Conservation (phyloP, 2,797 vertebrate species). For the Heteromormyrus szaboi region DNA sequence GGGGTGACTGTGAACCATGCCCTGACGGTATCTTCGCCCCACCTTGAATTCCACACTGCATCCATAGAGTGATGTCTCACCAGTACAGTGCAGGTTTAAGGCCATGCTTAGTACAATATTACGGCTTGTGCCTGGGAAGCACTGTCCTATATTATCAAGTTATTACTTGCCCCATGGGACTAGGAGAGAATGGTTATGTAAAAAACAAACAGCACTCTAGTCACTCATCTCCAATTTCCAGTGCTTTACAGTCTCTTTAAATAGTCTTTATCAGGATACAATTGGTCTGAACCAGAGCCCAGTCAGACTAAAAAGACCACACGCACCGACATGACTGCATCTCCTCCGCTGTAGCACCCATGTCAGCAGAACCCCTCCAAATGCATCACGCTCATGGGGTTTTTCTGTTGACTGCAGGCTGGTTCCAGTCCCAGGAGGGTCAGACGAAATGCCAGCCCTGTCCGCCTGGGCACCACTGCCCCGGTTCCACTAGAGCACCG, state of each 20-base stretch:
- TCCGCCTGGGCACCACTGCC: constrained; percentile 63
- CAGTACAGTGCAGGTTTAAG: not conserved
- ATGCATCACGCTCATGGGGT: not conserved
- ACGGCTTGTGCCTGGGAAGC: not conserved
- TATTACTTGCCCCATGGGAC: not conserved
- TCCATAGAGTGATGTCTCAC: not conserved
- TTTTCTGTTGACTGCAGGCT: constrained; percentile 48
- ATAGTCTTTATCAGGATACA: not conserved
- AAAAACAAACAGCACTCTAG: not conserved
- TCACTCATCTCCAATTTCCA: not conserved
- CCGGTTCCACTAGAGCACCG: constrained; percentile 42
- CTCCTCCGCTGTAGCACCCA: not conserved
- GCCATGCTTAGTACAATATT: not conserved
- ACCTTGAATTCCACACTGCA: not conserved
- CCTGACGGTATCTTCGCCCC: constrained; percentile 54
- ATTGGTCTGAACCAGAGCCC: not conserved
- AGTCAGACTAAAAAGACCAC: not conserved
- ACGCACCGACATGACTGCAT: not conserved
- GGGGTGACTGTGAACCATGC: constrained; percentile 67
- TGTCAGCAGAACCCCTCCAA: not conserved
- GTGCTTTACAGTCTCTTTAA: not conserved
- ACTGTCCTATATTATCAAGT: not conserved
- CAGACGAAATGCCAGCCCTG: constrained; percentile 62
- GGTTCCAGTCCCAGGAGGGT: constrained; percentile 64
- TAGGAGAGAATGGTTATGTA: not conserved